Base-by-base conservation (phyloP, 1,140 invertebrate genomes). In the Brachionus rotundiformis region DNA sequence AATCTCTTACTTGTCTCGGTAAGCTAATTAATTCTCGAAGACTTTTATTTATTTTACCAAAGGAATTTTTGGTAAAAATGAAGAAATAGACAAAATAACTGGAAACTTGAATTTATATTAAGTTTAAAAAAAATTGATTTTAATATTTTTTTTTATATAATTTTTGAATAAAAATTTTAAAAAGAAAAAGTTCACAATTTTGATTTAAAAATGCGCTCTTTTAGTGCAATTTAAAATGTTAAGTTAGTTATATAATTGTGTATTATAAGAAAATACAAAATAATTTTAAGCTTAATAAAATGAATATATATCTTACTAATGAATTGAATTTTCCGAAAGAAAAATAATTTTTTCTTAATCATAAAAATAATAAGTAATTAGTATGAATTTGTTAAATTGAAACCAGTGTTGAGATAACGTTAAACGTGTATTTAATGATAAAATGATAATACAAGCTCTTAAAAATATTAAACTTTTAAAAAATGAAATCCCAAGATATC, bases 1-100 rank as follows among this genome's bases (percentile, higher is more conserved):
- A 94, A 82, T 93, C 93, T 23, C 90, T 91, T 84, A 98, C 95
- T 83, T 95, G 96, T 19, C 88, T 96, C 75, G 94, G 92, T 41
- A 49, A 29, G 4, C 13, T 47, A 19, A 29, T 25, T 27, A 11
- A 7, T 73, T 39, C 73, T n/a, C 11, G n/a, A 81, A 23, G 33
- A 73, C 7, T 68, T 25, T 16, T 29, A 16, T 63, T 79, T 61
- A 68, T 82, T 61, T 83, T n/a, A n/a, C n/a, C n/a, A n/a, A 73
- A 73, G 68, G 68, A 33, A 54, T 86, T 85, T 82, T 93, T 84
- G 94, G 92, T 36, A 91, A 91, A 75, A 91, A 90, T 83, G 87
- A 90, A 83, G 84, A 92, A 29, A 90, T 97, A 83, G 92, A 96
- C 88, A 86, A 91, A 89, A 91, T 96, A 29, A 95, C 94, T 79